A percentile compares a stretch with the other conserved stretches of the same genome.
Evolutionary conservation across 2,113 vertebrate species (phyloP).

Genomic region (Caretta caretta): DNA sequence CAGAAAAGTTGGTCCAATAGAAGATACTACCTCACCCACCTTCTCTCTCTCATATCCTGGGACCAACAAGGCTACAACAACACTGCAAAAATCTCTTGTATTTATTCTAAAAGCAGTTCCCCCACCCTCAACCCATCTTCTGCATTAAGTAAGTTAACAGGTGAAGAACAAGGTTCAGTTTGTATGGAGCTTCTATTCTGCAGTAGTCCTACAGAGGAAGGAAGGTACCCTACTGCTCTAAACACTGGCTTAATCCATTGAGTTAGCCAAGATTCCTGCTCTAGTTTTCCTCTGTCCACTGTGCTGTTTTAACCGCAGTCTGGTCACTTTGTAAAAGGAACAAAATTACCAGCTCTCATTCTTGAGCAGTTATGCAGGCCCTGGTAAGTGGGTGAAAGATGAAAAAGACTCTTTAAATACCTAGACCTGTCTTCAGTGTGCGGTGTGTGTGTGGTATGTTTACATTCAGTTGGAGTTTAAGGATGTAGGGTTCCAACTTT

Average conservation of each 20-base stretch:
- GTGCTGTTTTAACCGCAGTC: not conserved
- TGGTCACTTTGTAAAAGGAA: not conserved
- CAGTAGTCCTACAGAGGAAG: not conserved
- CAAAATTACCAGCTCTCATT: accelerated
- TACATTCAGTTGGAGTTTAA: not conserved
- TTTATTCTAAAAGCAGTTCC: not conserved
- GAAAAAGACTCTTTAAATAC: not conserved
- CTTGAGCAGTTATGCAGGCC: not conserved
- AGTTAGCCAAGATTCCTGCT: not conserved
- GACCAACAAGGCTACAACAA: not conserved
- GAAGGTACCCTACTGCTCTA: not conserved
- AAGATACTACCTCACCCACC: not conserved
- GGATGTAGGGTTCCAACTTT: not conserved
- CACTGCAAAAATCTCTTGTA: not conserved
- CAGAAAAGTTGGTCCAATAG: not conserved
- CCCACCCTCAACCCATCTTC: not conserved
- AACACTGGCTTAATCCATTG: not conserved
- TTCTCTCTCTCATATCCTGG: not conserved
- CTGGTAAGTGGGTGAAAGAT: not conserved
- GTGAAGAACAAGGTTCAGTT: not conserved
- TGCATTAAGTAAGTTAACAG: not conserved
- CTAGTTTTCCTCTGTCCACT: not conserved
- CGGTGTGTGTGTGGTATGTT: not conserved
- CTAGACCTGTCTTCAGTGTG: not conserved
- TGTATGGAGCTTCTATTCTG: not conserved